A percentile compares a stretch with the other conserved stretches of the same genome.
Conservation (phyloP, 1,140 invertebrate species). For the Trachymyrmex septentrionalis region DNA sequence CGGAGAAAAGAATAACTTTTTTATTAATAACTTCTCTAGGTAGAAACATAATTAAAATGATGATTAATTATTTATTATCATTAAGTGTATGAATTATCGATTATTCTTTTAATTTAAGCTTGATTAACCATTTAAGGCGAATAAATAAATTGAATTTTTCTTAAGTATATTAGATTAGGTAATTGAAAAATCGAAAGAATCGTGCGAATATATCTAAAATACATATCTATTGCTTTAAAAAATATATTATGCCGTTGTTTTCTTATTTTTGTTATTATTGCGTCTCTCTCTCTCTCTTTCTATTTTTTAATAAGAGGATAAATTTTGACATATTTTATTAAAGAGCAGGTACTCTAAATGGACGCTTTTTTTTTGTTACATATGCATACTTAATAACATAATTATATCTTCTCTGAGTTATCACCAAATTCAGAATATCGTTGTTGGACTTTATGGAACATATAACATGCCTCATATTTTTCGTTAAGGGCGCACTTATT, state of each 20-base stretch:
- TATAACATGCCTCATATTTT: slow-evolving; percentile 14
- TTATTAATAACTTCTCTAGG: not conserved
- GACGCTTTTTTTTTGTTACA: not conserved
- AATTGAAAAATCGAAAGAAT: not conserved
- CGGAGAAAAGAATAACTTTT: not conserved
- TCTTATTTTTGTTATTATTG: not conserved
- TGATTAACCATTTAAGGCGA: not conserved
- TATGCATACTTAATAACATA: not conserved
- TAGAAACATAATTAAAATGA: not conserved
- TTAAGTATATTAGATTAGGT: not conserved
- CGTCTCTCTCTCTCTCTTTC: not conserved
- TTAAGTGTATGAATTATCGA: not conserved
- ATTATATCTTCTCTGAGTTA: not conserved
- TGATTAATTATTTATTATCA: not conserved
- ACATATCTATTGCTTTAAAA: not conserved
- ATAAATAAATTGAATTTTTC: slow-evolving; percentile 18
- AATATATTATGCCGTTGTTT: not conserved
- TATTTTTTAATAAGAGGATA: too few relatives aligned
- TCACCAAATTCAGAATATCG: not conserved
- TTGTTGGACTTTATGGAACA: slow-evolving; percentile 7
- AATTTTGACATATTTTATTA: not conserved
- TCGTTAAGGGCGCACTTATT: not conserved
- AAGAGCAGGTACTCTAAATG: not conserved
- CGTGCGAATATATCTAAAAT: not conserved
- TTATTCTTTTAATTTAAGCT: slow-evolving; percentile 1